phyloP scores from a whole-genome alignment of 2,888 invertebrate genomes.

The Synanthedon formicaeformis region DNA sequence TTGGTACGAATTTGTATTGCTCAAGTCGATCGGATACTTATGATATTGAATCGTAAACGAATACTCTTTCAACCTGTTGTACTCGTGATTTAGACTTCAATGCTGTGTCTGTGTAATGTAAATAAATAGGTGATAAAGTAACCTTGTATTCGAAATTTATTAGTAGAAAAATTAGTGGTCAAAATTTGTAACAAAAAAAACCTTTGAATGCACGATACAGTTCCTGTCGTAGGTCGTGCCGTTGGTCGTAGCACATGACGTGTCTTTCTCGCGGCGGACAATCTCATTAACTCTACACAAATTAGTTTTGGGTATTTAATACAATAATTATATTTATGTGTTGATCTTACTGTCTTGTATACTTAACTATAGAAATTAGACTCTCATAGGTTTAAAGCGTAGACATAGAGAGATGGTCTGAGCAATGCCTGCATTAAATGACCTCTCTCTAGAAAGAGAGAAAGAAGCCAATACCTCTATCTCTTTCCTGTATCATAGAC shows the following conservation, averaged over 20 bases:
- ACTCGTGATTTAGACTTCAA: conserved; percentile 14
- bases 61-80: conserved; percentile 32
- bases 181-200: conserved; percentile 50
- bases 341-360: conserved; percentile 15
- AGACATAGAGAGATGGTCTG: too few species aligned
- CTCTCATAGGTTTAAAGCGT: too few species aligned
- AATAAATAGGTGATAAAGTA: conserved; percentile 21
- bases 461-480: too few species aligned
- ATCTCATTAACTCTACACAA: conserved; percentile 36
- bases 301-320: conserved; percentile 33
- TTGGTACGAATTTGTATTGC: conserved; percentile 63
- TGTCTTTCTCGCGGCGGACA: conserved; percentile 44
- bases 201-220: conserved; percentile 65
- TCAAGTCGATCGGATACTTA: conserved; percentile 39
- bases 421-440: too few species aligned
- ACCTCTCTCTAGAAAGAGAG: too few species aligned
- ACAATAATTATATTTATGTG: conserved; percentile 44
- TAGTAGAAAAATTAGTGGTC: conserved; percentile 34
- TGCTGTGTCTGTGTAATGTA: conserved; percentile 32
- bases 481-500: too few species aligned
- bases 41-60: conserved; percentile 28
- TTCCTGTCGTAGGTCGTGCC: conserved; percentile 67
- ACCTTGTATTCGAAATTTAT: conserved; percentile 30
- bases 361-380: too few species aligned
- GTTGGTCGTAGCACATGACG: conserved; percentile 39